phyloP scores from a whole-genome alignment of 1,140 invertebrate genomes.

The Hyphantria cunea region DNA sequence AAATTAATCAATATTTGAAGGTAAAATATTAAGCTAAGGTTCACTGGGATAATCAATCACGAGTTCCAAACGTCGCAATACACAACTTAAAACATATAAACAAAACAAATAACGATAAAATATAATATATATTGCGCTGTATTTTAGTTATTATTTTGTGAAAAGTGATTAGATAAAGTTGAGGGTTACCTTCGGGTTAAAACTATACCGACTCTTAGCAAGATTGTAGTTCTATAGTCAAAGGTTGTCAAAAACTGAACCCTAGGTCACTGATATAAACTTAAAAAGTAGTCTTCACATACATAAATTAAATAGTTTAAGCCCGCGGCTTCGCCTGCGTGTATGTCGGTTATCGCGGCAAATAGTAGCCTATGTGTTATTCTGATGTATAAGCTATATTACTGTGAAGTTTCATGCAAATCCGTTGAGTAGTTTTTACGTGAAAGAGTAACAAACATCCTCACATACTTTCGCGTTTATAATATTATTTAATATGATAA shows the following conservation, averaged over 20 bases:
- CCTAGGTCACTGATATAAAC: not conserved
- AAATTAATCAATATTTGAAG: too few relatives aligned
- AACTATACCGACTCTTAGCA: slow-evolving; percentile 5
- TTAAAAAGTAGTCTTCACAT: slow-evolving; percentile 1
- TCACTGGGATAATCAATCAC: too few relatives aligned
- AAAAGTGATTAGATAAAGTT: slow-evolving; percentile 25
- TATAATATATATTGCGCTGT: slow-evolving; percentile 26
- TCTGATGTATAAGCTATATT: too few relatives aligned
- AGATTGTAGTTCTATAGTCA: slow-evolving; percentile 5
- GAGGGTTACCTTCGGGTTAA: slow-evolving; percentile 14
- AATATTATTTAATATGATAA: not conserved
- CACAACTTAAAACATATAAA: slow-evolving; percentile 2
- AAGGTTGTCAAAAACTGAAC: not conserved
- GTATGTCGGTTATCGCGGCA: too few relatives aligned
- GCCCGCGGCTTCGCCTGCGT: too few relatives aligned
- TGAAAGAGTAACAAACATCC: too few relatives aligned
- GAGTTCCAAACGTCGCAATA: too few relatives aligned
- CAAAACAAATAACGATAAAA: slow-evolving; percentile 17
- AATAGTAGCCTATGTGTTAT: too few relatives aligned
- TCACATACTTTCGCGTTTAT: too few relatives aligned
- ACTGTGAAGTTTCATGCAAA: too few relatives aligned
- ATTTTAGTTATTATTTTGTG: slow-evolving; percentile 9
- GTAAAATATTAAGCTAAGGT: too few relatives aligned
- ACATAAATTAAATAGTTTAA: not conserved
- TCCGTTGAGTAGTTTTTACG: too few relatives aligned